Evolutionary conservation across 2,113 vertebrate species (phyloP).

Genomic region (Thamnaconus septentrionalis): DNA sequence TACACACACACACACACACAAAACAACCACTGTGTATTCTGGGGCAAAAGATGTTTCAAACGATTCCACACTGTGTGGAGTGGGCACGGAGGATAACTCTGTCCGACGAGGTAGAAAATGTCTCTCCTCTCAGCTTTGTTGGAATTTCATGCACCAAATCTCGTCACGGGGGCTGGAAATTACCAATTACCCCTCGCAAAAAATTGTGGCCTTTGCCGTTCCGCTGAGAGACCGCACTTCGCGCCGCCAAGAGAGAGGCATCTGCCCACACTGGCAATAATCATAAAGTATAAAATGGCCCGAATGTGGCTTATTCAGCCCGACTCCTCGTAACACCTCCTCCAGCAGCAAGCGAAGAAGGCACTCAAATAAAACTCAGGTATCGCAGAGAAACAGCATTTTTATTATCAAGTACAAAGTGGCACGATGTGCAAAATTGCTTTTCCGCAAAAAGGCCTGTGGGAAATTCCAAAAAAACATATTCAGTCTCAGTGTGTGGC

Average conservation of each 20-base stretch:
- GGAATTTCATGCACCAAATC: conserved; percentile 1
- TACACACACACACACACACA: not conserved
- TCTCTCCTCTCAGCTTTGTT: conserved; percentile 23
- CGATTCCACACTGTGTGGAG: conserved; percentile 11
- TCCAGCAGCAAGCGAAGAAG: not conserved
- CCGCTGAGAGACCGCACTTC: not conserved
- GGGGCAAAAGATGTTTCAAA: conserved; percentile 1
- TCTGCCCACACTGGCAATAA: conserved; percentile 4
- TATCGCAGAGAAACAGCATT: not conserved
- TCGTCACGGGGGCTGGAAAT: conserved; percentile 1
- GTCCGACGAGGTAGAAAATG: conserved; percentile 5
- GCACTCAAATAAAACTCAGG: not conserved
- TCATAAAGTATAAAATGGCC: not conserved
- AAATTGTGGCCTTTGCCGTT: conserved; percentile 9
- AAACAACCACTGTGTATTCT: conserved; percentile 2
- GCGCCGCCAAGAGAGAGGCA: not conserved
- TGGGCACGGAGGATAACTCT: conserved; percentile 7
- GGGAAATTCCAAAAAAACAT: too few relatives aligned
- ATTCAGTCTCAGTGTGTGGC: too few relatives aligned
- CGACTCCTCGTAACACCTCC: conserved; percentile 17
- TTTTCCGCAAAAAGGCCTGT: too few relatives aligned
- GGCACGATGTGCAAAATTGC: too few relatives aligned
- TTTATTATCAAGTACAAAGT: too few relatives aligned
- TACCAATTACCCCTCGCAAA: conserved; percentile 20
- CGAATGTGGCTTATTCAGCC: conserved; percentile 9